Percentiles rank a stretch among this genome's conserved stretches.
Conservation (phyloP, 1,140 invertebrate genomes). For the Panulirus ornatus region DNA sequence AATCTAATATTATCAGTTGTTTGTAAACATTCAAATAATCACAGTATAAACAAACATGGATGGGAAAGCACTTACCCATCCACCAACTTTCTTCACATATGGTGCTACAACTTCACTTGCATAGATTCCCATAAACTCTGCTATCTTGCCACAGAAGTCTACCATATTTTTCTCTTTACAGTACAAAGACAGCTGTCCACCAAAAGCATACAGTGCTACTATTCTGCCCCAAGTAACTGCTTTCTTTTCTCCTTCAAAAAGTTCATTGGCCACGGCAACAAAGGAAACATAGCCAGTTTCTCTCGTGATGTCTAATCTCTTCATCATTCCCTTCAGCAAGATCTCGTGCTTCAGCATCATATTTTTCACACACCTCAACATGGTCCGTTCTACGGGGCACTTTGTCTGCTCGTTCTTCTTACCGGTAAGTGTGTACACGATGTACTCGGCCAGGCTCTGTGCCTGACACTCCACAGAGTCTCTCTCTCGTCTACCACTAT, state of each 20-base stretch:
- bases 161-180: slow-evolving; percentile 79
- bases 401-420: not conserved
- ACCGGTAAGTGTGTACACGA: slow-evolving; percentile 31
- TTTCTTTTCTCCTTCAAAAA: slow-evolving; percentile 78
- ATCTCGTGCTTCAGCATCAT: slow-evolving; percentile 82
- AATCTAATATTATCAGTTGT: too few species aligned
- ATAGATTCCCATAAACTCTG: slow-evolving; percentile 76
- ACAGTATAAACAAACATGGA: not conserved
- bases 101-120: slow-evolving; percentile 78
- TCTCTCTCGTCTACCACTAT: not conserved
- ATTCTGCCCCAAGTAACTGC: slow-evolving; percentile 83
- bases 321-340: slow-evolving; percentile 82
- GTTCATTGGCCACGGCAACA: slow-evolving; percentile 81
- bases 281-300: slow-evolving; percentile 81
- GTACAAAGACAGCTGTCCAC: slow-evolving; percentile 81
- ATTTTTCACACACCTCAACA: slow-evolving; percentile 80
- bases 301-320: slow-evolving; percentile 80
- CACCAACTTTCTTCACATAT: slow-evolving; percentile 79
- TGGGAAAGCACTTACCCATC: slow-evolving; percentile 80
- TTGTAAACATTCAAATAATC: too few species aligned
- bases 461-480: slow-evolving; percentile 44
- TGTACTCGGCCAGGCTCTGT: slow-evolving; percentile 48
- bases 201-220: slow-evolving; percentile 83
- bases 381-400: slow-evolving; percentile 76
- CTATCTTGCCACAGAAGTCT: slow-evolving; percentile 74